Conservation (phyloP, 2,888 invertebrate species). For the Schizotus pectinicornis region DNA sequence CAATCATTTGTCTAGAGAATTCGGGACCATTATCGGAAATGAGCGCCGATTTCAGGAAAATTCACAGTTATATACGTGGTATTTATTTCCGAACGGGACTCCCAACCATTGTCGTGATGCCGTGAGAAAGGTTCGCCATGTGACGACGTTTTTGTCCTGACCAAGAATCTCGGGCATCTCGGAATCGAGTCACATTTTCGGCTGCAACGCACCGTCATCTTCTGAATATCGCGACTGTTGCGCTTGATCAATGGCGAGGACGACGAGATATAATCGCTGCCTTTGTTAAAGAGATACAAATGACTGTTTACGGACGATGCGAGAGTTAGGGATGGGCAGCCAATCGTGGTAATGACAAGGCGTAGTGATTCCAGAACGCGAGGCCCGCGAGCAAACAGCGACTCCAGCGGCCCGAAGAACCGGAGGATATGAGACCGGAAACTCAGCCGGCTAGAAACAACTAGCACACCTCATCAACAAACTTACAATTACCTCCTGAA, state of each 20-base stretch:
- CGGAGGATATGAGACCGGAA: constrained; percentile 31
- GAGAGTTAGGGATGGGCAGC: constrained; percentile 31
- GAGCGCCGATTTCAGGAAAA: constrained; percentile 12
- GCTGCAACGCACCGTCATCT: no score
- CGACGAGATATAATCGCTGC: constrained; percentile 9
- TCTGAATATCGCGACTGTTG: no score
- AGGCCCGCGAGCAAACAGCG: constrained; percentile 10
- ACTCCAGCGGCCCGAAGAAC: constrained; percentile 34
- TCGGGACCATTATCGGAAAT: neutral
- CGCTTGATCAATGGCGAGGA: constrained; percentile 11
- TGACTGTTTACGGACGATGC: constrained; percentile 20
- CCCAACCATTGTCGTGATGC: constrained; percentile 33
- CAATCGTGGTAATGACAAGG: constrained; percentile 37
- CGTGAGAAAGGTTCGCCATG: constrained; percentile 39
- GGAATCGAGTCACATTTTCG: neutral
- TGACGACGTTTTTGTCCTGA: constrained; percentile 27
- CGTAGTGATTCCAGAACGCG: constrained; percentile 23
- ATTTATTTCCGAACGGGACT: constrained; percentile 38
- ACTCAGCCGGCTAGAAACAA: constrained; percentile 24
- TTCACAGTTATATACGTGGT: constrained; percentile 8
- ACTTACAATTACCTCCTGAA: constrained; percentile 8
- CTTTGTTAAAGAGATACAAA: constrained; percentile 14
- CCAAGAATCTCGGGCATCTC: constrained; percentile 11
- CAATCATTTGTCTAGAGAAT: neutral
- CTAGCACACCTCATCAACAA: constrained; percentile 20